Conservation (phyloP, 1,140 invertebrate genomes). For the Diprion similis region DNA sequence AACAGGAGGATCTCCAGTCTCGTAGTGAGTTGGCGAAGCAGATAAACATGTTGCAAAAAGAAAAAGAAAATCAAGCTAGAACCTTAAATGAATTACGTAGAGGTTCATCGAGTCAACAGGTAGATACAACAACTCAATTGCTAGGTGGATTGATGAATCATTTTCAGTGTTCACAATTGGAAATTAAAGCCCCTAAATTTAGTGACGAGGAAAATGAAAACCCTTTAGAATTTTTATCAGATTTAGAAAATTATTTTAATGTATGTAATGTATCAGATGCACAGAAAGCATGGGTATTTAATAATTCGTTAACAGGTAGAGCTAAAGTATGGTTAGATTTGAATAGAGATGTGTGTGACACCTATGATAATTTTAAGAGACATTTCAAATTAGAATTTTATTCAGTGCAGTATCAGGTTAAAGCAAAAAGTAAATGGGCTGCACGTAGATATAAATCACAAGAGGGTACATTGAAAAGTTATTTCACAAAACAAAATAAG, state of each 20-base stretch:
- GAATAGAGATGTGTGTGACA: not conserved
- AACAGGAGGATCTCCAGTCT: not conserved
- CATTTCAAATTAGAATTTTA: slow-evolving; percentile 26
- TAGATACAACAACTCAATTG: not conserved
- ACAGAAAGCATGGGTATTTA: not conserved
- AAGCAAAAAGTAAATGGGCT: slow-evolving; percentile 24
- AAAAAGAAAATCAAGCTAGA: not conserved
- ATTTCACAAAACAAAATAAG: slow-evolving; percentile 12
- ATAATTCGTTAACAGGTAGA: not conserved
- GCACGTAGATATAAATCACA: slow-evolving; percentile 5
- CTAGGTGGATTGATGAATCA: not conserved
- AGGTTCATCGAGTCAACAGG: not conserved
- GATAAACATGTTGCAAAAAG: not conserved
- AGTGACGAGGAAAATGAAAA: not conserved
- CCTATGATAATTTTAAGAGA: slow-evolving; percentile 13
- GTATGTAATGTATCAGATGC: not conserved
- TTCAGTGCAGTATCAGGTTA: slow-evolving; percentile 18
- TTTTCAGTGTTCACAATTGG: not conserved
- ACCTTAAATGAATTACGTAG: not conserved
- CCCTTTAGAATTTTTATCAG: not conserved
- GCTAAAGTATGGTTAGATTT: not conserved
- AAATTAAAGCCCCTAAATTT: not conserved
- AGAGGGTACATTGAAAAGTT: slow-evolving; percentile 17
- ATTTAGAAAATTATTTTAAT: not conserved
- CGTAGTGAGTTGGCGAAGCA: not conserved